phyloP scores from a whole-genome alignment of 2,113 vertebrate species.

The Apistogramma diplotaenia region DNA sequence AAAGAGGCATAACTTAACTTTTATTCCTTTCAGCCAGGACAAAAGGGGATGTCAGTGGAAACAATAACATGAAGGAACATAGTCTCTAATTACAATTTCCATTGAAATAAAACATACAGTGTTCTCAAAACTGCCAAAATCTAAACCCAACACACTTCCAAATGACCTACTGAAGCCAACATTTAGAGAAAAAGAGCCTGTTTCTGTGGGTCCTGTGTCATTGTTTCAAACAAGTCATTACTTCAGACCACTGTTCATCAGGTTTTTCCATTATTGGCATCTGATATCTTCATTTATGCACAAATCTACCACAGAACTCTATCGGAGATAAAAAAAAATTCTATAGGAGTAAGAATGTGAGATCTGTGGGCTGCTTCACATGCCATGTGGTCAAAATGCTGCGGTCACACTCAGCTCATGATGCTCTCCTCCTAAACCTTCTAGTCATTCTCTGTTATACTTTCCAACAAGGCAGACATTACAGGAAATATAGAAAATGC shows the following conservation, averaged over 20 bases:
- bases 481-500: slow-evolving; percentile 30
- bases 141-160: slow-evolving; percentile 37
- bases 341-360: slow-evolving; percentile 16
- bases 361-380: slow-evolving; percentile 18
- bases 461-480: slow-evolving; percentile 33
- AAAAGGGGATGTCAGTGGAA: slow-evolving; percentile 50
- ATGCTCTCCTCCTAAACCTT: slow-evolving; percentile 31
- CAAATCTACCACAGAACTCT: slow-evolving; percentile 8
- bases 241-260: slow-evolving; percentile 24
- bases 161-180: slow-evolving; percentile 40
- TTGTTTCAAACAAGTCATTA: slow-evolving; percentile 42
- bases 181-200: slow-evolving; percentile 21
- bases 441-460: slow-evolving; percentile 39
- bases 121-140: slow-evolving; percentile 40
- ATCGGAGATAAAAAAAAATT: slow-evolving; percentile 25
- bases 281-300: slow-evolving; percentile 51
- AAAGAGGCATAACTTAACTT: slow-evolving; percentile 10
- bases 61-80: slow-evolving; percentile 43
- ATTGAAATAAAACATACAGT: slow-evolving; percentile 35
- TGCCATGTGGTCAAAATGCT: slow-evolving; percentile 25
- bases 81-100: slow-evolving; percentile 42
- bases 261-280: slow-evolving; percentile 59
- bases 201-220: slow-evolving; percentile 36
- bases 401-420: slow-evolving; percentile 25
- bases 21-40: slow-evolving; percentile 44